phyloP scores from a whole-genome alignment of 1,140 invertebrate genomes.

The Dendrolimus kikuchii region DNA sequence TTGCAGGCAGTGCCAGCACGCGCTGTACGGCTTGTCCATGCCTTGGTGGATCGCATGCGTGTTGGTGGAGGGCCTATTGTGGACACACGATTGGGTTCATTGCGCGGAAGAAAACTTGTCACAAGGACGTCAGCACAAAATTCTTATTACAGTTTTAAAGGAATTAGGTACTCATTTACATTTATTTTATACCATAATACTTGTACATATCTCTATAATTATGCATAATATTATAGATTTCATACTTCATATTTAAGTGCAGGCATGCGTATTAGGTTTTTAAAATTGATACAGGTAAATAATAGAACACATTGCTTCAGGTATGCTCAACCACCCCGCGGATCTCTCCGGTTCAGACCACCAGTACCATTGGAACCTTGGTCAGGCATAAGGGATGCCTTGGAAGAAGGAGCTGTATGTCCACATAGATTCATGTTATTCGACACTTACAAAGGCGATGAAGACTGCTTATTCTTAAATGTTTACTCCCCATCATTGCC shows the following conservation, averaged over 20 bases:
- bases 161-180: conserved; percentile 60
- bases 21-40: conserved; percentile 59
- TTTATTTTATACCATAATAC: too few relatives aligned
- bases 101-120: conserved; percentile 68
- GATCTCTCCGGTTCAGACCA: conserved; percentile 67
- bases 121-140: conserved; percentile 67
- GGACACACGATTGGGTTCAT: conserved; percentile 61
- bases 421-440: conserved; percentile 74
- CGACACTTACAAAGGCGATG: conserved; percentile 73
- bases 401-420: conserved; percentile 73
- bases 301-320: conserved; percentile 18
- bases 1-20: conserved; percentile 60
- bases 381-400: conserved; percentile 74
- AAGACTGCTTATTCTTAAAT: conserved; percentile 74
- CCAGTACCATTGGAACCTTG: conserved; percentile 75
- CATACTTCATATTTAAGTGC: too few relatives aligned
- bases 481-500: conserved; percentile 73
- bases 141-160: conserved; percentile 74
- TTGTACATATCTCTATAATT: too few relatives aligned
- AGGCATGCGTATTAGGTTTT: too few relatives aligned
- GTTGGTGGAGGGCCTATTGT: conserved; percentile 68
- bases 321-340: conserved; percentile 63
- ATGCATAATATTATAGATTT: too few relatives aligned
- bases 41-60: conserved; percentile 61
- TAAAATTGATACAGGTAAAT: too few relatives aligned